phyloP scores from a whole-genome alignment of 2,797 vertebrate species.

The Gadopsis marmoratus region DNA sequence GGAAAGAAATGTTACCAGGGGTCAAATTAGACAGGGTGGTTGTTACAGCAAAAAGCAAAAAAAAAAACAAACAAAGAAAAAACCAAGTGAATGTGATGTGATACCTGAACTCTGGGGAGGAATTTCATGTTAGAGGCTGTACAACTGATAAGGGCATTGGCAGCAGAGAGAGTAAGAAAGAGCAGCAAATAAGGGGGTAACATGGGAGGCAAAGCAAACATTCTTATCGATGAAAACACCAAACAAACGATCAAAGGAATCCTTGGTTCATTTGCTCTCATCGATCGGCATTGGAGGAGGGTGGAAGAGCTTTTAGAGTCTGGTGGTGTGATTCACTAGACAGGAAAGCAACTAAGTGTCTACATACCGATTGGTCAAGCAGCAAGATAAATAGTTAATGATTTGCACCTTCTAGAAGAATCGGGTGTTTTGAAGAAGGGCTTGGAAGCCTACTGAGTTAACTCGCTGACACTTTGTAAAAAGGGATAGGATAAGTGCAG shows the following conservation, averaged over 20 bases:
- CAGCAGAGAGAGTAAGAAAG: slow-evolving; percentile 20
- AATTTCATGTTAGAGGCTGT: slow-evolving; percentile 19
- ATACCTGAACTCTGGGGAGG: slow-evolving; percentile 26
- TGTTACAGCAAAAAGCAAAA: neutral
- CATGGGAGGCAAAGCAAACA: slow-evolving; percentile 56
- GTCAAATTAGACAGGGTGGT: slow-evolving; percentile 1
- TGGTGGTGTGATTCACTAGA: slow-evolving; percentile 69
- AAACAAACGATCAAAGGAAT: slow-evolving; percentile 72
- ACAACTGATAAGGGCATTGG: slow-evolving; percentile 20
- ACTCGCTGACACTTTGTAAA: slow-evolving; percentile 44
- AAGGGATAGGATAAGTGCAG: slow-evolving; percentile 36
- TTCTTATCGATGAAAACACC: slow-evolving; percentile 67
- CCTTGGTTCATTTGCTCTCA: slow-evolving; percentile 71
- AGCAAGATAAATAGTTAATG: slow-evolving; percentile 81
- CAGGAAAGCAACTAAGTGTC: slow-evolving; percentile 66
- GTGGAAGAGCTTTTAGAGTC: slow-evolving; percentile 72
- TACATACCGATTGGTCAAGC: slow-evolving; percentile 57
- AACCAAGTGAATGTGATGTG: neutral
- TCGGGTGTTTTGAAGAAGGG: slow-evolving; percentile 59
- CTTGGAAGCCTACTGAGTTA: slow-evolving; percentile 33
- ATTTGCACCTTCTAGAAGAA: slow-evolving; percentile 71
- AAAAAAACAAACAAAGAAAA: neutral
- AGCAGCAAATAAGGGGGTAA: slow-evolving; percentile 20
- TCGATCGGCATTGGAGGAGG: slow-evolving; percentile 62
- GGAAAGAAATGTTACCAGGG: neutral